Percentiles rank a stretch among this genome's conserved stretches.
Conservation (phyloP, 2,888 invertebrate genomes). For the Mycalesis mineus region DNA sequence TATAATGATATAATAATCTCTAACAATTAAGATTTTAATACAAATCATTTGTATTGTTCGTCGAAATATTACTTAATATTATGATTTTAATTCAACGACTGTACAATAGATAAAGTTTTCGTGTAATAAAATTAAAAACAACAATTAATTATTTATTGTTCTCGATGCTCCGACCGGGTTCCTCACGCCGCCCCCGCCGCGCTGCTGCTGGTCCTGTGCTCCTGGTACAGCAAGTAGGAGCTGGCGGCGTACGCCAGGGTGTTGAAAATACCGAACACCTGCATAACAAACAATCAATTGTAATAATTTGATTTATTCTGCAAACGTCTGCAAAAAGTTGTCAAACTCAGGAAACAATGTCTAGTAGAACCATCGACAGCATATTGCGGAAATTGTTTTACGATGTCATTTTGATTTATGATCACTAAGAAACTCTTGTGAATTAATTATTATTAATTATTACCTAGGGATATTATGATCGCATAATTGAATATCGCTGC, state of each 20-base stretch:
- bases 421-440: too few relatives aligned
- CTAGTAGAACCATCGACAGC: too few relatives aligned
- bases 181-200: constrained; percentile 32
- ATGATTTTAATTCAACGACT: constrained; percentile 25
- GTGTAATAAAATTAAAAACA: constrained; percentile 34
- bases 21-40: not conserved
- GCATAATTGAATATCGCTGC: too few relatives aligned
- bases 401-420: too few relatives aligned
- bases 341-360: too few relatives aligned
- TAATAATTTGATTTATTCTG: too few relatives aligned
- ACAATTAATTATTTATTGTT: constrained; percentile 31
- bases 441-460: too few relatives aligned
- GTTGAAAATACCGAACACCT: constrained; percentile 91
- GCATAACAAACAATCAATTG: constrained; percentile 32
- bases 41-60: constrained; percentile 7
- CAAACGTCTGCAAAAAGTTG: too few relatives aligned
- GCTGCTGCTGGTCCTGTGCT: constrained; percentile 78
- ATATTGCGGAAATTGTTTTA: too few relatives aligned
- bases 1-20: not conserved
- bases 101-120: constrained; percentile 30
- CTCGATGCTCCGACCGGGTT: constrained; percentile 23
- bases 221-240: constrained; percentile 85
- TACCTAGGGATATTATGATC: too few relatives aligned
- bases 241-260: constrained; percentile 87
- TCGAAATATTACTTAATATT: constrained; percentile 13